Evolutionary conservation across 1,140 invertebrate species (phyloP).

Genomic region (Ceratina japonica): DNA sequence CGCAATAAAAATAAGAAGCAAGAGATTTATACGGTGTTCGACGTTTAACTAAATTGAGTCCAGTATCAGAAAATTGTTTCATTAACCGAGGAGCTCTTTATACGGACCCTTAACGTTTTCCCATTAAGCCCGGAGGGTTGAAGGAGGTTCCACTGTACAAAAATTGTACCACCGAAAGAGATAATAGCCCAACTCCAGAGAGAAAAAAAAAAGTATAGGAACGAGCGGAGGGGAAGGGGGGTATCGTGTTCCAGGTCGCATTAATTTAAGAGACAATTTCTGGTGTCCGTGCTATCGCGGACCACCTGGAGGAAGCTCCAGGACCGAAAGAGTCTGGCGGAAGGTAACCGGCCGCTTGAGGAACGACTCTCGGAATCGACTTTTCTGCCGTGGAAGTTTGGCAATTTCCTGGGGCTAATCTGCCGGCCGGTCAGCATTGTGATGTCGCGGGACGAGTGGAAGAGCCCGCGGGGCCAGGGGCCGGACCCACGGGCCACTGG

Average conservation of each 20-base stretch:
- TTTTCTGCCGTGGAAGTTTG: constrained; percentile 78
- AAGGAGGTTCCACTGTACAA: too few species aligned
- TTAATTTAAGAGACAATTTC: constrained; percentile 72
- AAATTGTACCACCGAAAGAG: background rate
- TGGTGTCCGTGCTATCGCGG: constrained; percentile 59
- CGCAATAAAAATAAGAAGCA: too few species aligned
- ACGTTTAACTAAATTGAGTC: too few species aligned
- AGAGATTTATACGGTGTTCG: too few species aligned
- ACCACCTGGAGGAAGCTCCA: constrained; percentile 45
- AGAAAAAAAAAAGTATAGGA: background rate
- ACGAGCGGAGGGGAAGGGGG: background rate
- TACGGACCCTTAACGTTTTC: too few species aligned
- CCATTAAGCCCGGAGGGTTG: too few species aligned
- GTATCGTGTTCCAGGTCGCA: constrained; percentile 57
- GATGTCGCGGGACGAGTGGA: constrained; percentile 65
- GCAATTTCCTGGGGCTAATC: constrained; percentile 80
- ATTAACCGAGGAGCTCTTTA: too few species aligned
- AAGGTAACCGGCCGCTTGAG: constrained; percentile 66
- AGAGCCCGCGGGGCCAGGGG: constrained; percentile 8
- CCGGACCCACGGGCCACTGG: constrained; percentile 67
- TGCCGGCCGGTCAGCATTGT: constrained; percentile 78
- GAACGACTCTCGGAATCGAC: constrained; percentile 77
- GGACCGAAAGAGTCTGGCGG: constrained; percentile 21
- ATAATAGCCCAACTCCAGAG: background rate
- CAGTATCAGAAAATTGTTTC: too few species aligned